phyloP scores from a whole-genome alignment of 2,797 vertebrate species.

The Cuniculus paca region DNA sequence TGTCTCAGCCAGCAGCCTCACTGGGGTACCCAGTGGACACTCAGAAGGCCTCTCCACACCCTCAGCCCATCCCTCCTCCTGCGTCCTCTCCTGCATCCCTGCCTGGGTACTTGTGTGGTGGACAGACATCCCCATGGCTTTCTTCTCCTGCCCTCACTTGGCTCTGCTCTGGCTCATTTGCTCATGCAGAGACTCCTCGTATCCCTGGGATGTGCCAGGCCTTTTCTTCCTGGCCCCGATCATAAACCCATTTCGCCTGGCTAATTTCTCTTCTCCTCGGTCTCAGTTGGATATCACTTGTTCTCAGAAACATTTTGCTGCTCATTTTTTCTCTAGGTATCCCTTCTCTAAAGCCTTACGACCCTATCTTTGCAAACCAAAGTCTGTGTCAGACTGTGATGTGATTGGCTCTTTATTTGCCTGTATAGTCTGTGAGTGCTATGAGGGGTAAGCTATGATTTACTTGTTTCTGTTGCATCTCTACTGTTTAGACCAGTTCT shows the following conservation, averaged over 20 bases:
- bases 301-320: background rate
- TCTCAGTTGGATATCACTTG: conserved; percentile 17
- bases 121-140: background rate
- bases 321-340: background rate
- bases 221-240: background rate
- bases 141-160: no score
- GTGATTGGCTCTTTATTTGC: background rate
- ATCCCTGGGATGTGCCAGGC: background rate
- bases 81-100: background rate
- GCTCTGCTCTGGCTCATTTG: background rate
- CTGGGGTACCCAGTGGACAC: background rate
- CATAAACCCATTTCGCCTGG: background rate
- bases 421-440: background rate
- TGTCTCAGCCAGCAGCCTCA: background rate
- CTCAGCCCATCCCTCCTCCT: no score
- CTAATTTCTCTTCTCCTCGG: background rate
- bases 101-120: background rate
- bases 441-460: background rate
- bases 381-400: background rate
- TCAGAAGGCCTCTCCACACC: fast-evolving
- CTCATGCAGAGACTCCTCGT: background rate
- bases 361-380: background rate
- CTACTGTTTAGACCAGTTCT: background rate
- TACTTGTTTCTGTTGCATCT: background rate
- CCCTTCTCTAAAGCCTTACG: background rate